Evolutionary conservation across 2,888 invertebrate genomes (phyloP).

Genomic region (Belgica antarctica): DNA sequence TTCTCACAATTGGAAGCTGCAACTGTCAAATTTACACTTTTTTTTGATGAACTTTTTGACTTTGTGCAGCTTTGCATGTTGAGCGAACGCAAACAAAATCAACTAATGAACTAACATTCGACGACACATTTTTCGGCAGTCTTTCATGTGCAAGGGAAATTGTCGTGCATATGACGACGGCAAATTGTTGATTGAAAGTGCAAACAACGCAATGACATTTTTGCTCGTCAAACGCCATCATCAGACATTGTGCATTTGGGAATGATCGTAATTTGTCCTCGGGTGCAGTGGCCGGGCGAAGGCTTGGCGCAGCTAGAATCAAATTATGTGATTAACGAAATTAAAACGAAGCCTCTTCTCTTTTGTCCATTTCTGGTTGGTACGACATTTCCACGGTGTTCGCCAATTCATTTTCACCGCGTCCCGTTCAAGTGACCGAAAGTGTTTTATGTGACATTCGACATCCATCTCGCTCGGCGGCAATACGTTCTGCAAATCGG

Average conservation of each 20-base stretch:
- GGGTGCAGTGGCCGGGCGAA: too few relatives aligned
- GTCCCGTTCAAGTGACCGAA: not conserved
- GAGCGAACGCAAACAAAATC: slow-evolving; percentile 21
- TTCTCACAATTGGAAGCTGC: not conserved
- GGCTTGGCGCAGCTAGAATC: not conserved
- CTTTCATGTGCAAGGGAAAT: not conserved
- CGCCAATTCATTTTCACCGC: not conserved
- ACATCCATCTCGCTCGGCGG: not conserved
- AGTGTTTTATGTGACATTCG: not conserved
- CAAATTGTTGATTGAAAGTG: slow-evolving; percentile 43
- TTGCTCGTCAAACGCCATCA: not conserved
- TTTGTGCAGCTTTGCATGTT: not conserved
- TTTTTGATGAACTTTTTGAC: not conserved
- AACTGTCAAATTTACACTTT: too few relatives aligned
- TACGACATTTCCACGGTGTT: not conserved
- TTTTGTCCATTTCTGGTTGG: too few relatives aligned
- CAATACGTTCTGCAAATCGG: not conserved
- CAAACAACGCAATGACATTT: slow-evolving; percentile 34
- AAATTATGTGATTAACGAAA: slow-evolving; percentile 41
- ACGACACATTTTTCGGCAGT: not conserved
- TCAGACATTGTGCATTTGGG: slow-evolving; percentile 21
- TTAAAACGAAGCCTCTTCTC: slow-evolving; percentile 18
- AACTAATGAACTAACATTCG: slow-evolving; percentile 41
- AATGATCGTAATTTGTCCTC: not conserved
- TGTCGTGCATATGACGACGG: not conserved